Evolutionary conservation across 2,888 invertebrate genomes (phyloP).

Genomic region (Drosophila subquinaria): DNA sequence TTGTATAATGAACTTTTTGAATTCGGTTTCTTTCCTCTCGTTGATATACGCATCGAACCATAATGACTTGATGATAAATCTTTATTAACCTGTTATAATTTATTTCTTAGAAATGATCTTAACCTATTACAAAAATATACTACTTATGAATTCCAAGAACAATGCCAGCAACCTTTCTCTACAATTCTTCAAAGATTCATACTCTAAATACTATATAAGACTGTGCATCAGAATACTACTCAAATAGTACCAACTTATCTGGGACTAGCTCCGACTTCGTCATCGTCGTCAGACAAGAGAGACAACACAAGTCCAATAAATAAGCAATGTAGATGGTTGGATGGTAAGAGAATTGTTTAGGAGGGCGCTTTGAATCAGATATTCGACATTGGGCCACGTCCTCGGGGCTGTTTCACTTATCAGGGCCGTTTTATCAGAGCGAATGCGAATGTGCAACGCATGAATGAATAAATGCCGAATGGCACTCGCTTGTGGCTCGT

Average conservation of each 20-base stretch:
- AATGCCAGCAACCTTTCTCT: too few relatives aligned
- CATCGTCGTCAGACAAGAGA: conserved; percentile 27
- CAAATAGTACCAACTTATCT: background rate
- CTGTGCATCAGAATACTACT: too few relatives aligned
- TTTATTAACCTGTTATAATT: too few relatives aligned
- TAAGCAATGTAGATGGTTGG: conserved; percentile 33
- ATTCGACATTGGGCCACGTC: conserved; percentile 63
- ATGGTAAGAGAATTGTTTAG: conserved; percentile 25
- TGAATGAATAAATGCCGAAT: conserved; percentile 74
- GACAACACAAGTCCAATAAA: conserved; percentile 41
- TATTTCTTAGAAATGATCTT: too few relatives aligned
- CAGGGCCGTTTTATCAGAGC: conserved; percentile 59
- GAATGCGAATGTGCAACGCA: conserved; percentile 72
- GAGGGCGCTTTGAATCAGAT: conserved; percentile 58
- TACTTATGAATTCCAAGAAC: too few relatives aligned
- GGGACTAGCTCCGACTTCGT: conserved; percentile 5
- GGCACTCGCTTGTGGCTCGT: conserved; percentile 37
- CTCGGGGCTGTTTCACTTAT: conserved; percentile 57
- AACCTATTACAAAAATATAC: too few relatives aligned
- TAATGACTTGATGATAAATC: too few relatives aligned
- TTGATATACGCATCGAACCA: too few relatives aligned
- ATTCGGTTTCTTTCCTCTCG: too few relatives aligned
- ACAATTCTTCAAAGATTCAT: too few relatives aligned
- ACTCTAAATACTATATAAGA: too few relatives aligned
- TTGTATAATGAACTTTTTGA: background rate